A percentile compares a stretch with the other conserved stretches of the same genome.
Evolutionary conservation across 2,113 vertebrate species (phyloP).

Genomic region (Sinocyclocheilus maitianheensis): DNA sequence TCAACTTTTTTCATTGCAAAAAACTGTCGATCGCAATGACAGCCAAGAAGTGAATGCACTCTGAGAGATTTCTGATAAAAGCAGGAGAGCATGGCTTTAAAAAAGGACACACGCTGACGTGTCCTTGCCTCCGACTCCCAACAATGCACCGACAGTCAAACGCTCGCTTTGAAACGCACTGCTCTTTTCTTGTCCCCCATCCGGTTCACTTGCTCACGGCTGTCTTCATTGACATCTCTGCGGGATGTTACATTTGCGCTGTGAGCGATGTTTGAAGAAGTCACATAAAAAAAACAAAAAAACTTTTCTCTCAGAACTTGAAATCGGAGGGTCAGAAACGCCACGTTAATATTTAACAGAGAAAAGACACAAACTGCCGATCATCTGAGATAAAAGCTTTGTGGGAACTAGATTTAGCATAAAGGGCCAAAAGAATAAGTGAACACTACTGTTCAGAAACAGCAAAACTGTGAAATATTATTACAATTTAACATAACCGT

Average conservation of each 20-base stretch:
- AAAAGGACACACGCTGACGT: conserved; percentile 17
- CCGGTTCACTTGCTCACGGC: not conserved
- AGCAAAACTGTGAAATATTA: not conserved
- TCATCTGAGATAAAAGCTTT: conserved; percentile 3
- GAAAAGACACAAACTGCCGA: not conserved
- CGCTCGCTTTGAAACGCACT: conserved; percentile 4
- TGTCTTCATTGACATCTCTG: not conserved
- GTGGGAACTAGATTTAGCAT: not conserved
- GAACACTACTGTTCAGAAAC: not conserved
- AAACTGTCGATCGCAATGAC: not conserved
- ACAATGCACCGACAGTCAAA: conserved; percentile 40
- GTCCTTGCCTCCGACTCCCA: conserved; percentile 15
- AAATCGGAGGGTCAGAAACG: conserved; percentile 9
- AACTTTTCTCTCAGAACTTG: conserved; percentile 19
- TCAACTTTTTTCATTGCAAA: not conserved
- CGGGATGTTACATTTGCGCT: not conserved
- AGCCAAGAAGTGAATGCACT: not conserved
- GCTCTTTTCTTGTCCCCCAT: not conserved
- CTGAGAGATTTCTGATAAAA: conserved; percentile 4
- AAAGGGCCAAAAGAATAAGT: not conserved
- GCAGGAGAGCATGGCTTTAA: not conserved
- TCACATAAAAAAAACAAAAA: conserved; percentile 5
- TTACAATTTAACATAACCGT: not conserved
- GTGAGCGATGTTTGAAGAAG: not conserved
- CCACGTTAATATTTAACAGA: not conserved